Base-by-base conservation (phyloP, 2,113 vertebrate species). In the Nettapus auritus region DNA sequence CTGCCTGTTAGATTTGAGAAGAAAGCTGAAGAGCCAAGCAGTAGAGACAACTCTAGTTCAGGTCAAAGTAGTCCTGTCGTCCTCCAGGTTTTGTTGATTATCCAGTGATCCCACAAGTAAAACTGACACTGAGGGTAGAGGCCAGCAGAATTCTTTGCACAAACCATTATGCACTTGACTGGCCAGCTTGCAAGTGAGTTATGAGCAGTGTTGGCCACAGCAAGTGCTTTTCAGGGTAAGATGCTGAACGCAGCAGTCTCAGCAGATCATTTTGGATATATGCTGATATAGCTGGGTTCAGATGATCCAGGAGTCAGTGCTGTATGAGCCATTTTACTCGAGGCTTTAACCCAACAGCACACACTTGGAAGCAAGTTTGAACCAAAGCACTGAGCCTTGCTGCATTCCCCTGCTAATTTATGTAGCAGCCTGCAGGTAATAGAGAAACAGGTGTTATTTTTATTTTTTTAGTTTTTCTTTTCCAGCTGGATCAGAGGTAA, bases 361-460 rank as follows among this genome's bases (percentile, higher is more conserved):
- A n/a, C 6, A 48, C 69, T 68, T 93, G 88, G 68, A 78, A 75
- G 53, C 0, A 6, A 46, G 34, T 71, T 57, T 36, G 60, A 90
- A 86, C 36, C 2, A 0, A 81, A 75, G 50, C 2, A 1, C n/a
- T 59, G 53, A 86, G 64, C 38, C 52, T 78, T 40, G 40, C 86
- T 66, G 46, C 7, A 50, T 53, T 90, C 48, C n/a, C 62, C 80
- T 33, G 82, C 64, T 84, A 78, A 87, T 70, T 88, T 93, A 73
- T 69, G 82, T 63, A 74, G 44, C 44, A 89, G 62, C 59, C 84
- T 89, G 34, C 83, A 94, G 84, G 84, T 95, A 87, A 69, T 36
- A 66, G 55, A 56, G 53, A 69, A 87, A 75, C 11, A 25, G 19
- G 42, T 44, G 19, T 85, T 82, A 19, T 60, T 34, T 8, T 22